phyloP scores from a whole-genome alignment of 2,797 vertebrate species.

The Chelon labrosus region DNA sequence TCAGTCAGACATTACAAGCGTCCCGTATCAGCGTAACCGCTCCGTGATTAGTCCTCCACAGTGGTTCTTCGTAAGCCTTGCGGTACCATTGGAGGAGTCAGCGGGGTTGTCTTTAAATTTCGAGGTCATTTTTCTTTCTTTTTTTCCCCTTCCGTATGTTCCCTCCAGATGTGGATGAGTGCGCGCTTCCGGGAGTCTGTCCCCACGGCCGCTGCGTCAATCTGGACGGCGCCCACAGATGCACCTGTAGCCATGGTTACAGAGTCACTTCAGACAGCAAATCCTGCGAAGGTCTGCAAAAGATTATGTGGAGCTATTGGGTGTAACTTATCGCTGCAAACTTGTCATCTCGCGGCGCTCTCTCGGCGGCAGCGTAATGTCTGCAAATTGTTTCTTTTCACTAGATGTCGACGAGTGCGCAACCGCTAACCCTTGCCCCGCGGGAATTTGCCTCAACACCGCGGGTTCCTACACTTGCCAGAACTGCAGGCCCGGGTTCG shows the following conservation, averaged over 20 bases:
- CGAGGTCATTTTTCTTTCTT: slow-evolving; percentile 14
- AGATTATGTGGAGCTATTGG: slow-evolving; percentile 59
- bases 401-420: slow-evolving; percentile 83
- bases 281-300: slow-evolving; percentile 88
- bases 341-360: slow-evolving; percentile 29
- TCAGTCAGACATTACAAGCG: slow-evolving; percentile 14
- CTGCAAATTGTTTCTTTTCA: slow-evolving; percentile 63
- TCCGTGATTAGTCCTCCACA: slow-evolving; percentile 45
- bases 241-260: slow-evolving; percentile 89
- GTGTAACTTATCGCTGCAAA: slow-evolving; percentile 54
- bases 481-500: slow-evolving; percentile 84
- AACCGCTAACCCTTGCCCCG: slow-evolving; percentile 78
- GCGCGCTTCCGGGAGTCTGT: slow-evolving; percentile 84
- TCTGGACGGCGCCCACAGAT: slow-evolving; percentile 89
- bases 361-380: slow-evolving; percentile 53
- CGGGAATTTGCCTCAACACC: slow-evolving; percentile 87
- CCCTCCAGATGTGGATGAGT: slow-evolving; percentile 89
- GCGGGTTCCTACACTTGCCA: slow-evolving; percentile 88
- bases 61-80: slow-evolving; percentile 54
- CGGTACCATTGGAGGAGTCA: slow-evolving; percentile 40
- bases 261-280: slow-evolving; percentile 82
- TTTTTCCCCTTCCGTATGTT: slow-evolving; percentile 28
- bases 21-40: slow-evolving; percentile 31
- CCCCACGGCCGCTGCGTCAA: slow-evolving; percentile 89
- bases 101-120: slow-evolving; percentile 43